Conservation (phyloP, 2,888 invertebrate genomes). For the Lasioglossum villosulum region DNA sequence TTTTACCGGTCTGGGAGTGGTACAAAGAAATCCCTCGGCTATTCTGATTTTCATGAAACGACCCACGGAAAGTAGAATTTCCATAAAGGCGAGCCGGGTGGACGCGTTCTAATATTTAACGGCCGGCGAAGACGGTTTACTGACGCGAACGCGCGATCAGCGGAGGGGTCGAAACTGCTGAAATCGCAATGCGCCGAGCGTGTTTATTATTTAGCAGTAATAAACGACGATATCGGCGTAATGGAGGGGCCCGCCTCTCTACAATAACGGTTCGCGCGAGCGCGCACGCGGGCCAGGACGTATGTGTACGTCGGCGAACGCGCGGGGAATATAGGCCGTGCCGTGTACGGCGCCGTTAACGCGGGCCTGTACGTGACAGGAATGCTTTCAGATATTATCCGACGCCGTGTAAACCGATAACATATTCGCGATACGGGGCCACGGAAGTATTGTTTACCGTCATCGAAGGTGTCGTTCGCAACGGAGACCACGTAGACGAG, state of each 20-base stretch:
- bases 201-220: slow-evolving; percentile 40
- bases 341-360: slow-evolving; percentile 43
- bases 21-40: not conserved
- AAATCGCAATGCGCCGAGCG: slow-evolving; percentile 19
- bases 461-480: slow-evolving; percentile 35
- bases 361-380: slow-evolving; percentile 42
- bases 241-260: slow-evolving; percentile 14
- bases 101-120: slow-evolving; percentile 1
- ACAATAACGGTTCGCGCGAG: slow-evolving; percentile 23
- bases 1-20: not conserved
- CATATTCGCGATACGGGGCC: slow-evolving; percentile 36
- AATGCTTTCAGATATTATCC: slow-evolving; percentile 56
- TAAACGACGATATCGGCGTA: slow-evolving; percentile 14
- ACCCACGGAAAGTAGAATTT: not conserved
- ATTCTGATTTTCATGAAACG: slow-evolving; percentile 1
- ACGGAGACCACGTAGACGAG: slow-evolving; percentile 12
- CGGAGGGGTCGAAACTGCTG: not conserved
- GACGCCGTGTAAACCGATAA: slow-evolving; percentile 43
- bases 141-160: not conserved
- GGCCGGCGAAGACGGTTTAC: not conserved
- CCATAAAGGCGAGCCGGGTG: not conserved
- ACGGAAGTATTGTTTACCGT: slow-evolving; percentile 51
- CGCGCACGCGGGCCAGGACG: not conserved
- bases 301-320: slow-evolving; percentile 18
- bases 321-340: slow-evolving; percentile 43